phyloP scores from a whole-genome alignment of 2,113 vertebrate species.

The Corythoichthys intestinalis region DNA sequence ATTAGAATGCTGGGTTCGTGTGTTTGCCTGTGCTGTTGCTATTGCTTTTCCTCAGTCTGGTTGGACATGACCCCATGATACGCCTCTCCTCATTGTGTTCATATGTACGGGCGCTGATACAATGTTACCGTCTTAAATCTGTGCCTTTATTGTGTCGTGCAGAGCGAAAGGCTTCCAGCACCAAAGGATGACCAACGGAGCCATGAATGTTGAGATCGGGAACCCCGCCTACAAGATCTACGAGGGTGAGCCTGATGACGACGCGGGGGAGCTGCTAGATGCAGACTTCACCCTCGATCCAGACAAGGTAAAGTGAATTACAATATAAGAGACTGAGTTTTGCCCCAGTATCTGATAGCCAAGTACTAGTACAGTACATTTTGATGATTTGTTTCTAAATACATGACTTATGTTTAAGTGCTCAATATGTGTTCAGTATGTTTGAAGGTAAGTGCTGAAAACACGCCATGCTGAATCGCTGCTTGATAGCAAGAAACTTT shows the following conservation, averaged over 20 bases:
- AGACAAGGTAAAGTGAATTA: slow-evolving; percentile 79
- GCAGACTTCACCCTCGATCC: slow-evolving; percentile 92
- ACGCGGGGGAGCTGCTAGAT: slow-evolving; percentile 90
- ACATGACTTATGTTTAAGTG: too few relatives aligned
- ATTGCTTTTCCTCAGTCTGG: slow-evolving; percentile 40
- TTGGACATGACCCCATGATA: slow-evolving; percentile 36
- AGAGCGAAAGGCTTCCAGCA: slow-evolving; percentile 97
- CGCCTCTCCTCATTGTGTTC: slow-evolving; percentile 47
- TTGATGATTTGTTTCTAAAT: too few relatives aligned
- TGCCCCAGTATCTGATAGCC: too few relatives aligned
- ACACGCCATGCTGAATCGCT: too few relatives aligned
- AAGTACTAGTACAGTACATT: too few relatives aligned
- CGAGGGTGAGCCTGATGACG: slow-evolving; percentile 89
- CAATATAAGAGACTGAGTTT: neutral
- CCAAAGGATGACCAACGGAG: slow-evolving; percentile 94
- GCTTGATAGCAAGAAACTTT: too few relatives aligned
- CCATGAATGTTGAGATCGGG: slow-evolving; percentile 97
- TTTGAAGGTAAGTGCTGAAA: too few relatives aligned
- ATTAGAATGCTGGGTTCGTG: slow-evolving; percentile 56
- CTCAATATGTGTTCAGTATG: too few relatives aligned
- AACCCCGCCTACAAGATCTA: slow-evolving; percentile 99
- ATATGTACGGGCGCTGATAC: slow-evolving; percentile 13
- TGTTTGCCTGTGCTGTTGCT: slow-evolving; percentile 52
- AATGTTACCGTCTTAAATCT: neutral
- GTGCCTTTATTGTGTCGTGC: neutral